A percentile compares a stretch with the other conserved stretches of the same genome.
Evolutionary conservation across 2,888 invertebrate species (phyloP).

Genomic region (Drepana falcataria): DNA sequence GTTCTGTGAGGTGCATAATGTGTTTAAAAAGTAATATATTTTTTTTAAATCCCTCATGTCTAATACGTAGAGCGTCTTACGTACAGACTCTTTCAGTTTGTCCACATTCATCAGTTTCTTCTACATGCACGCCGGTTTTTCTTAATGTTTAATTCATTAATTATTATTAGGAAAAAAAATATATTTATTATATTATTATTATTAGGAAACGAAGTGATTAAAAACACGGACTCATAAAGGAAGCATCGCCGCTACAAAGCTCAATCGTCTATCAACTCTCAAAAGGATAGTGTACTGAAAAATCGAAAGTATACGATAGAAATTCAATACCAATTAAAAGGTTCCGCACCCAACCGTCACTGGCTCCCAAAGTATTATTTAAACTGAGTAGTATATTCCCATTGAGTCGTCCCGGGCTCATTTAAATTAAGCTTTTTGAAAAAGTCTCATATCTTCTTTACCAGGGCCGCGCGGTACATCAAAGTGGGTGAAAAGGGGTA

Average conservation of each 20-base stretch:
- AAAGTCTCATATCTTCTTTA: conserved; percentile 78
- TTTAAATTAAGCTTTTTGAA: conserved; percentile 79
- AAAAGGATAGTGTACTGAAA: conserved; percentile 33
- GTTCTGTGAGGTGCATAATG: too few relatives aligned
- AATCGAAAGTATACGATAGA: conserved; percentile 57
- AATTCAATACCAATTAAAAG: conserved; percentile 76
- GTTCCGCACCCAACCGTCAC: conserved; percentile 45
- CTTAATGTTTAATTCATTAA: too few relatives aligned
- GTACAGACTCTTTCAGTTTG: too few relatives aligned
- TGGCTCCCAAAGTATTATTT: conserved; percentile 66
- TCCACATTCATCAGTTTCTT: too few relatives aligned
- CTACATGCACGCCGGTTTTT: too few relatives aligned
- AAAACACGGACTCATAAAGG: neutral
- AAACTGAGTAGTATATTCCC: conserved; percentile 72
- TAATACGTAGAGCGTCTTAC: too few relatives aligned
- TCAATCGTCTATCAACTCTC: conserved; percentile 24
- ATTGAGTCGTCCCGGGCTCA: conserved; percentile 73
- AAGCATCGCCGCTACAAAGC: neutral
- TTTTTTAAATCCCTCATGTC: too few relatives aligned
- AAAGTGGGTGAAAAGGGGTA: conserved; percentile 68
- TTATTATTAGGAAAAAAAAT: too few relatives aligned
- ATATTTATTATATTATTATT: too few relatives aligned
- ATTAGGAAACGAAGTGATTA: neutral
- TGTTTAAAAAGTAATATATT: too few relatives aligned
- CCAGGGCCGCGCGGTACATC: conserved; percentile 71